Evolutionary conservation across 2,113 vertebrate species (phyloP), one percentile per base, ranked within the genome.

Genomic region (Ramphastos sulfuratus): DNA sequence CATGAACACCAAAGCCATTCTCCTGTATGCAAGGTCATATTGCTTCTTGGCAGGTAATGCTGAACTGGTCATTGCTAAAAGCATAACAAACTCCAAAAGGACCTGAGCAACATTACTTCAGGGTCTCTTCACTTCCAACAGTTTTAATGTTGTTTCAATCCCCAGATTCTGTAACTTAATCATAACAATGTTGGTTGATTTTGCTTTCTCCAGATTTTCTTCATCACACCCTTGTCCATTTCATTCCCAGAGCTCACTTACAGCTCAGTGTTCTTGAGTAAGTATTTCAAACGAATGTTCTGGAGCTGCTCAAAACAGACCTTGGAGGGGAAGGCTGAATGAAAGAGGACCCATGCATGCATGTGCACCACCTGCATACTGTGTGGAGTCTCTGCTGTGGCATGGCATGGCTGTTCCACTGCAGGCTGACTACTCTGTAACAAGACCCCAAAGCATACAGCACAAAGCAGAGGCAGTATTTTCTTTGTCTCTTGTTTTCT

Each of bases 401-500:
- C 72, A 58, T 69, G 0, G 0, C 19, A 12, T 7, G 9, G n/a
- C n/a, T n/a, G 60, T 88, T 79, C 82, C 58, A 33, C 52, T 71
- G 33, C 20, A 64, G 46, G 15, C 55, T 61, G 86, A 66, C 78
- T 82, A 8, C 20, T 82, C 74, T 76, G 75, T 82, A 89, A 92
- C 35, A 42, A 54, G 67, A 92, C 35, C 72, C 75, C 64, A 80
- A 89, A 79, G 59, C 55, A 39, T 25, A 50, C 6, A 48, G 72
- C 76, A 67, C 42, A 86, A 93, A 88, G 61, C 73, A 84, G 58
- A 70, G 42, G 19, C 75, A 83, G 55, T 91, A 83, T 71, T 96
- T 91, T 87, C 52, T 83, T 79, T 80, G n/a, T 65, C 39, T 83
- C 72, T 85, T 52, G 4, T 83, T 96, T 93, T 90, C 64, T 77